phyloP scores from a whole-genome alignment of 2,113 vertebrate genomes.

The Gambusia holbrooki region DNA sequence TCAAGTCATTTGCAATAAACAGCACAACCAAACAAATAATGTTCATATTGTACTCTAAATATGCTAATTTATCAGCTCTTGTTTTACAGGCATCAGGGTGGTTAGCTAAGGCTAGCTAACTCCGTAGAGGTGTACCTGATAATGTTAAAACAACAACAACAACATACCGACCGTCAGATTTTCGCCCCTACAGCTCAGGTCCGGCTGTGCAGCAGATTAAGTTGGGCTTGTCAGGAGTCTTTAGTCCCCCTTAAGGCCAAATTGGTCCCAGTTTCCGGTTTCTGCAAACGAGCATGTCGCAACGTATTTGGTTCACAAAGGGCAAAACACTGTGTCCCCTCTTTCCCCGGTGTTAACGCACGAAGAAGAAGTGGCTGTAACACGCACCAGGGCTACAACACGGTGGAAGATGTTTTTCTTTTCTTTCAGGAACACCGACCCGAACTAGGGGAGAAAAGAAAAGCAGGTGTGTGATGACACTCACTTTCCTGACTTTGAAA shows the following conservation, averaged over 20 bases:
- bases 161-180: constrained; percentile 41
- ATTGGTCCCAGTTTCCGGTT: constrained; percentile 31
- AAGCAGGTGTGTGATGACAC: constrained; percentile 2
- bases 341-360: constrained; percentile 21
- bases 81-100: not conserved
- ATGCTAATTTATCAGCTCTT: constrained; percentile 9
- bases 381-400: constrained; percentile 34
- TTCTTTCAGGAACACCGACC: constrained; percentile 38
- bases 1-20: constrained; percentile 60
- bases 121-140: constrained; percentile 37
- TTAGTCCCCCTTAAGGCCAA: constrained; percentile 50
- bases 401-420: constrained; percentile 33
- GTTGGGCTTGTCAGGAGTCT: constrained; percentile 33
- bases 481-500: constrained; percentile 21
- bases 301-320: constrained; percentile 43
- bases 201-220: constrained; percentile 35
- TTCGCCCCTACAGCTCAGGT: constrained; percentile 44
- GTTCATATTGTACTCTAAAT: constrained; percentile 19
- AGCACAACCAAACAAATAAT: constrained; percentile 28
- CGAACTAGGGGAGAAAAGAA: not conserved
- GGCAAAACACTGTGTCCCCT: constrained; percentile 61
- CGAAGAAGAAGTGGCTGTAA: constrained; percentile 18
- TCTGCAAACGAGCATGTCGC: constrained; percentile 38
- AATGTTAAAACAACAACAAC: constrained; percentile 8
- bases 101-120: constrained; percentile 12